A percentile compares a stretch with the other conserved stretches of the same genome.
phyloP scores from a whole-genome alignment of 1,140 invertebrate genomes.

The Drosophila varians region DNA sequence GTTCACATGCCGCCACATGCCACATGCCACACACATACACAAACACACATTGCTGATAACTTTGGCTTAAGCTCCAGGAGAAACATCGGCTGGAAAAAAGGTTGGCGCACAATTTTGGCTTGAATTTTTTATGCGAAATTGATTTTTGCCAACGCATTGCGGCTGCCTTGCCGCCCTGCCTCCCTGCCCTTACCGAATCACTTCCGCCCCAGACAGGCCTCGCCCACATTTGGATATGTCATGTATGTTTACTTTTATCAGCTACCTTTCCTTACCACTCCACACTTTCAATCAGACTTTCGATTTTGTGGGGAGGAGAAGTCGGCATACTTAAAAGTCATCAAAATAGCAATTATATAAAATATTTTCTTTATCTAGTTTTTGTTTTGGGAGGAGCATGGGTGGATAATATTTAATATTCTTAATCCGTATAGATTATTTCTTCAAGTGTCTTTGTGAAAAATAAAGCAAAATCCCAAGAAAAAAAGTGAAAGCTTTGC shows the following conservation, averaged over 20 bases:
- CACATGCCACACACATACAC: conserved; percentile 16
- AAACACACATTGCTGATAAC: conserved; percentile 54
- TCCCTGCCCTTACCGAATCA: not conserved
- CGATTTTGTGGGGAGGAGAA: not conserved
- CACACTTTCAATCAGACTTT: conserved; percentile 1
- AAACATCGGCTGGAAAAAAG: conserved; percentile 41
- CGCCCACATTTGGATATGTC: conserved; percentile 36
- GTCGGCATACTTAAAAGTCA: not conserved
- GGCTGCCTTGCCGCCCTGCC: conserved; percentile 4
- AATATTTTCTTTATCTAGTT: not conserved
- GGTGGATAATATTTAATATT: not conserved
- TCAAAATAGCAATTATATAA: not conserved
- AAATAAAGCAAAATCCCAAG: conserved; percentile 1
- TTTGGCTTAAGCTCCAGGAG: conserved; percentile 47
- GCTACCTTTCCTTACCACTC: not conserved
- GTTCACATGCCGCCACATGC: conserved; percentile 47
- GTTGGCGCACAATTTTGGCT: conserved; percentile 77
- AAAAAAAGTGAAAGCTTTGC: conserved; percentile 49
- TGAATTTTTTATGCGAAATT: conserved; percentile 80
- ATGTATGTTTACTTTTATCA: conserved; percentile 62
- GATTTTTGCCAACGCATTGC: conserved; percentile 66
- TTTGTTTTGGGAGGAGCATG: too few relatives aligned
- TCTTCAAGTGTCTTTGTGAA: not conserved
- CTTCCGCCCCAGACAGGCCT: conserved; percentile 25
- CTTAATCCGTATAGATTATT: not conserved